Percentiles rank a stretch among this genome's conserved stretches.
Evolutionary conservation across 2,888 invertebrate genomes (phyloP).

Genomic region (Dendrolimus houi): DNA sequence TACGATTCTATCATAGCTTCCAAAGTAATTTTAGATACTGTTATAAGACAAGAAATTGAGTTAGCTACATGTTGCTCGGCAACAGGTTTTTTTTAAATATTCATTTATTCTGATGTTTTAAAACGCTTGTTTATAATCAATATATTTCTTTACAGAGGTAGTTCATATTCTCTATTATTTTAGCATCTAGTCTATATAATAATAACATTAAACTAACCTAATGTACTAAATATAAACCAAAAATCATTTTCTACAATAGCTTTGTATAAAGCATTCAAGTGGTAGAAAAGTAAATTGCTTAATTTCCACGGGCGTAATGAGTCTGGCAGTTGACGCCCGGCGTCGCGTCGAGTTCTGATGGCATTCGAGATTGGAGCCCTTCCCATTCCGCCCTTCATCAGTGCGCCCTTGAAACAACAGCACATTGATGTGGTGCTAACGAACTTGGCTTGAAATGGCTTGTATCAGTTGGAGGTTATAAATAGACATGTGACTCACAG

Average conservation of each 20-base stretch:
- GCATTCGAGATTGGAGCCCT: background rate
- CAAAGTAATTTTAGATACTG: no score
- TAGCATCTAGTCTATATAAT: no score
- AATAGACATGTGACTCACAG: constrained; percentile 58
- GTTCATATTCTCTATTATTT: no score
- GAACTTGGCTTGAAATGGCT: constrained; percentile 36
- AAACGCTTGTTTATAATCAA: no score
- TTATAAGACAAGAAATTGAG: no score
- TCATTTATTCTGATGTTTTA: no score
- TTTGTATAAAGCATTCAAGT: background rate
- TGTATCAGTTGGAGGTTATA: constrained; percentile 45
- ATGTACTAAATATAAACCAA: no score
- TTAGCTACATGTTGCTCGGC: no score
- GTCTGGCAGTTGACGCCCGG: background rate
- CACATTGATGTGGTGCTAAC: constrained; percentile 38
- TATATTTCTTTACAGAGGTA: no score
- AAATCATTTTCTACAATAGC: background rate
- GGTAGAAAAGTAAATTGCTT: background rate
- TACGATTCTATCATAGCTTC: no score
- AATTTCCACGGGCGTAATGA: background rate
- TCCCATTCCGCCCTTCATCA: background rate
- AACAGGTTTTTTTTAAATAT: no score
- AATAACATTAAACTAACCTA: no score
- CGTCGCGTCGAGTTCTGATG: background rate
- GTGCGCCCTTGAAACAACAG: constrained; percentile 12